These are phyloP conservation scores for Trichomalopsis sarcophagae DNA, from an alignment of 1,140 invertebrate genomes.

Conservation along the genomic window DNA sequence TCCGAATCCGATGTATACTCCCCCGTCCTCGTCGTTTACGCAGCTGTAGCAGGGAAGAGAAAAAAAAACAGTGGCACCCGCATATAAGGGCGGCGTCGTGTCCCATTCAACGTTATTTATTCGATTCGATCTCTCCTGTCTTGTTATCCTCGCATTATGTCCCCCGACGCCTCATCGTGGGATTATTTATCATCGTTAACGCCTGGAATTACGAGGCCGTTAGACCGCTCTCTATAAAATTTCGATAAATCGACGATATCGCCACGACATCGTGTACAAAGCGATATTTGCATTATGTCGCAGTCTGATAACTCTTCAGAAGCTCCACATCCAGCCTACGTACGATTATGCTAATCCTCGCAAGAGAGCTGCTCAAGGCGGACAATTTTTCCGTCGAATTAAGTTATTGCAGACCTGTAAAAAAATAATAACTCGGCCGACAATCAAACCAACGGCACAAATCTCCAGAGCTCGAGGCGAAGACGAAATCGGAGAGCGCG, in stretches of 20 bases:
- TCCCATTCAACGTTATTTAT: slow-evolving; percentile 6
- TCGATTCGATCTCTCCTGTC: slow-evolving; percentile 10
- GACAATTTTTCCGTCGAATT: background rate
- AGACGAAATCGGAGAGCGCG: background rate
- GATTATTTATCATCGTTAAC: slow-evolving; percentile 20
- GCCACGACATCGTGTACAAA: too few relatives aligned
- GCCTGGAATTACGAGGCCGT: background rate
- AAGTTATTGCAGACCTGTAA: background rate
- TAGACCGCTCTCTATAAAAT: background rate
- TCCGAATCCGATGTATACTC: slow-evolving; percentile 8
- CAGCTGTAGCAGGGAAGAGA: background rate
- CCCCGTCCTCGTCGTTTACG: background rate
- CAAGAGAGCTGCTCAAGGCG: too few relatives aligned
- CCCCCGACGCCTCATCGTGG: background rate
- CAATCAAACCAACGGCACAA: background rate
- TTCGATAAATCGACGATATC: background rate
- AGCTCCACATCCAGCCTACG: background rate
- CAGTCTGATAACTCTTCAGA: too few relatives aligned
- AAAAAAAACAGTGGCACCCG: slow-evolving; percentile 27
- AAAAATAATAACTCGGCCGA: background rate
- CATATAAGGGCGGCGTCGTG: slow-evolving; percentile 21
- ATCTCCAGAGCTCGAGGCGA: background rate
- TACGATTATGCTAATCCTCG: slow-evolving; percentile 1
- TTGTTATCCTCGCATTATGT: slow-evolving; percentile 11
- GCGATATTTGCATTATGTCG: too few relatives aligned